phyloP scores from a whole-genome alignment of 2,888 invertebrate species.

The Ectobius pallidus region DNA sequence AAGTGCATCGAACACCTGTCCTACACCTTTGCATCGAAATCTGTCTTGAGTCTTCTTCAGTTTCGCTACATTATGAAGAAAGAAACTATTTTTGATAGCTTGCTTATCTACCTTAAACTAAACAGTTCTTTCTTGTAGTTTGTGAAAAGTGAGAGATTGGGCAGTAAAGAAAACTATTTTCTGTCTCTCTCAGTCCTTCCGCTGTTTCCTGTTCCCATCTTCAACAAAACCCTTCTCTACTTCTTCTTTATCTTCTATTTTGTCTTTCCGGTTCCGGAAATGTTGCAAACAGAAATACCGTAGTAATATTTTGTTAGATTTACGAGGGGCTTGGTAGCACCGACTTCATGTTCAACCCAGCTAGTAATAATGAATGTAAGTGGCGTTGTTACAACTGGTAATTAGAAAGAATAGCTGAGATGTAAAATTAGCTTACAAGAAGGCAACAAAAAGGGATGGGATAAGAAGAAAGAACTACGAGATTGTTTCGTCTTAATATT shows the following conservation, averaged over 20 bases:
- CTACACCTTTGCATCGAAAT: too few species aligned
- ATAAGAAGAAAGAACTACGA: not conserved
- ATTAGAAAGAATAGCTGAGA: slow-evolving; percentile 23
- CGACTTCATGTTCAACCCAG: not conserved
- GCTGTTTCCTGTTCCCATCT: slow-evolving; percentile 8
- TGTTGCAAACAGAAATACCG: slow-evolving; percentile 17
- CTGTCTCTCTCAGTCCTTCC: not conserved
- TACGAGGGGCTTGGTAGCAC: not conserved
- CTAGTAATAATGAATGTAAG: not conserved
- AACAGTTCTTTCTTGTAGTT: too few species aligned
- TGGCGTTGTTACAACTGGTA: slow-evolving; percentile 24
- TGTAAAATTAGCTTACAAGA: slow-evolving; percentile 6
- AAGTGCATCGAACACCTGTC: too few species aligned
- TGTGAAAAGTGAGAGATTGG: too few species aligned
- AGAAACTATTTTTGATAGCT: too few species aligned
- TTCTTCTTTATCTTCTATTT: slow-evolving; percentile 28
- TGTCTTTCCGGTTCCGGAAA: slow-evolving; percentile 26
- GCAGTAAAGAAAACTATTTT: not conserved
- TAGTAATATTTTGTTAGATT: slow-evolving; percentile 28
- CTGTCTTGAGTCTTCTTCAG: too few species aligned
- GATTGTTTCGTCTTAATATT: not conserved
- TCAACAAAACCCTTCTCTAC: slow-evolving; percentile 5
- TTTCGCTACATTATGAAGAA: too few species aligned
- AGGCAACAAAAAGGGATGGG: not conserved
- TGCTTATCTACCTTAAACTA: too few species aligned